Evolutionary conservation across 2,797 vertebrate genomes (phyloP).

Genomic region (Buphagus erythrorhynchus): DNA sequence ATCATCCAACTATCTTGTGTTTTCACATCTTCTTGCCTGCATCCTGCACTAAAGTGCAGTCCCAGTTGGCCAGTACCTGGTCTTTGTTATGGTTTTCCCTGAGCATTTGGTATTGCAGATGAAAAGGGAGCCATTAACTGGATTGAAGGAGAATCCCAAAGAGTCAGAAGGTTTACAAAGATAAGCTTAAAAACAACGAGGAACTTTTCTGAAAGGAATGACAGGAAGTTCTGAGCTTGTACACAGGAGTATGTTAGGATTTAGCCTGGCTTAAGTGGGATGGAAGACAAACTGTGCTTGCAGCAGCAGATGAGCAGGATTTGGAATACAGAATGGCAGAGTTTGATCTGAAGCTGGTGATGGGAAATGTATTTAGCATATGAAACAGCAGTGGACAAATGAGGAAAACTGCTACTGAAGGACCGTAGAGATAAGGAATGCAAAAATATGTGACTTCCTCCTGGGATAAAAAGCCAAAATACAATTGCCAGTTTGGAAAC

Average conservation of each 20-base stretch:
- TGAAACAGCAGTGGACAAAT: background rate
- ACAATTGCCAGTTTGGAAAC: background rate
- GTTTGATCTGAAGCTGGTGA: background rate
- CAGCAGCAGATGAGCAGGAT: background rate
- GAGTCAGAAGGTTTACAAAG: background rate
- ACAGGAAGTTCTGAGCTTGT: slow-evolving; percentile 35
- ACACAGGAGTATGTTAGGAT: slow-evolving; percentile 9
- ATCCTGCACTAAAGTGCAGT: background rate
- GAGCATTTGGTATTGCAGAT: background rate
- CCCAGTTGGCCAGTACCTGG: background rate
- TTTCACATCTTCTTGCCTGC: background rate
- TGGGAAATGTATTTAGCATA: background rate
- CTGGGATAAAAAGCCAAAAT: background rate
- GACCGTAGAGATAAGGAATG: background rate
- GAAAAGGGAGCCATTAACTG: background rate
- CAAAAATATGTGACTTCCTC: background rate
- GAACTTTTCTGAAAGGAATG: slow-evolving; percentile 11
- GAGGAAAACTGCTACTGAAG: background rate
- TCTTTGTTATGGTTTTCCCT: background rate
- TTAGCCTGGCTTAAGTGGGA: slow-evolving; percentile 35
- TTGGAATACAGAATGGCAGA: slow-evolving; percentile 15
- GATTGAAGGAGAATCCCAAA: background rate
- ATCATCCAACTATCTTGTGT: background rate
- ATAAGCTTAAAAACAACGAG: background rate
- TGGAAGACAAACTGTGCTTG: slow-evolving; percentile 25